A percentile compares a stretch with the other conserved stretches of the same genome.
Evolutionary conservation across 1,140 invertebrate species (phyloP).

Genomic region (Drosophila orena): DNA sequence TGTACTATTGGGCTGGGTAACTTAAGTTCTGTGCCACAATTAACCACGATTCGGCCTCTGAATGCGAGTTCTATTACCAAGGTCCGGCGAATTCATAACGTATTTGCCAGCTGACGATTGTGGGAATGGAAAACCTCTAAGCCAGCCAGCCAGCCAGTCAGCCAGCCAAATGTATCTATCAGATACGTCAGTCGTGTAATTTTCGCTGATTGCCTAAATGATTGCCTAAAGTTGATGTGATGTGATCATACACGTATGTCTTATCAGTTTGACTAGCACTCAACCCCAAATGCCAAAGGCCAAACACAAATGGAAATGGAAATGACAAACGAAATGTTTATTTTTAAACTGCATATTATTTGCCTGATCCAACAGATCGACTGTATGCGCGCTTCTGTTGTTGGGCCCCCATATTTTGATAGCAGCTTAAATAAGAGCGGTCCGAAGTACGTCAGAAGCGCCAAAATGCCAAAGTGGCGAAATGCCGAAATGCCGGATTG

Average conservation of each 20-base stretch:
- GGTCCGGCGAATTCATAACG: constrained; percentile 54
- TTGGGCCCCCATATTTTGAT: constrained; percentile 22
- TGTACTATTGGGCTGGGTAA: constrained; percentile 14
- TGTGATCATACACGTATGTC: constrained; percentile 6
- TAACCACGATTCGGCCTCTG: constrained; percentile 58
- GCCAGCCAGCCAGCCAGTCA: background rate
- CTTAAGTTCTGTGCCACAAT: constrained; percentile 32
- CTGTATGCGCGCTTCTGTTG: constrained; percentile 15
- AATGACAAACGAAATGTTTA: constrained; percentile 26
- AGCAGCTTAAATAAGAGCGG: constrained; percentile 15
- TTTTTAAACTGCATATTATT: constrained; percentile 63
- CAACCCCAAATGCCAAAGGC: constrained; percentile 29
- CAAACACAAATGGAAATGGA: constrained; percentile 8
- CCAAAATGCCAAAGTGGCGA: constrained; percentile 14
- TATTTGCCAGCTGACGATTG: constrained; percentile 68
- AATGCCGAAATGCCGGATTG: constrained; percentile 36
- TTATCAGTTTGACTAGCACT: constrained; percentile 34
- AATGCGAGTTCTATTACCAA: constrained; percentile 47
- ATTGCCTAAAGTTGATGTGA: constrained; percentile 6
- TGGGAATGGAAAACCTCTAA: constrained; percentile 43
- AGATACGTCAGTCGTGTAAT: constrained; percentile 32
- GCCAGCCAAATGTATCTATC: constrained; percentile 36
- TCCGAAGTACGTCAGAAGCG: constrained; percentile 63
- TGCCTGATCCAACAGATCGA: constrained; percentile 45
- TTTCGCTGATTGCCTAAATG: constrained; percentile 14